Percentiles rank a stretch among this genome's conserved stretches.
phyloP scores from a whole-genome alignment of 1,140 invertebrate species.

The Parapsyche elsis region DNA sequence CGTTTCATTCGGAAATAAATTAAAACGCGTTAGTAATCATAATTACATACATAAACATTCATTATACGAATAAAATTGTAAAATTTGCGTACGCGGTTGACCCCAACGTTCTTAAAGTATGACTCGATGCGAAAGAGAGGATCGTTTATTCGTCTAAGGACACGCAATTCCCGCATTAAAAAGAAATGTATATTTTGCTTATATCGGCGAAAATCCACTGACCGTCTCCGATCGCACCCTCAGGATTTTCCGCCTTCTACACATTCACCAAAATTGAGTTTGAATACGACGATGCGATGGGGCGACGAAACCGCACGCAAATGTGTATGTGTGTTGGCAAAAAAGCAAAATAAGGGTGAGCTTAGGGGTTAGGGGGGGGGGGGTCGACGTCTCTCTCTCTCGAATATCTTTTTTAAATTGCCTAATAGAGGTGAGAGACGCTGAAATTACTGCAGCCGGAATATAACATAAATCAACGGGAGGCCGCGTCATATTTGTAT shows the following conservation, averaged over 20 bases:
- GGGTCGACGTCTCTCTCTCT: background rate
- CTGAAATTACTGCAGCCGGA: conserved; percentile 40
- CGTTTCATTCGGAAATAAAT: no score
- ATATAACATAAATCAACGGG: conserved; percentile 50
- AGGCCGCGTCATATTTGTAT: conserved; percentile 51
- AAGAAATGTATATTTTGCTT: conserved; percentile 8
- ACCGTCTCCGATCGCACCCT: conserved; percentile 26
- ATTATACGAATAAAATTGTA: no score
- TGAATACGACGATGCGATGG: conserved; percentile 19
- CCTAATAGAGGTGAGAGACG: conserved; percentile 32
- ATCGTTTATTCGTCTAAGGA: no score
- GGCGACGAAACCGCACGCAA: conserved; percentile 20
- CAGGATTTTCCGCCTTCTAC: conserved; percentile 26
- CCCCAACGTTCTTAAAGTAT: no score
- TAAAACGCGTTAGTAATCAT: no score
- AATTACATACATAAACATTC: no score
- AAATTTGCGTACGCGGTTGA: no score
- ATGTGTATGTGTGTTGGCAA: background rate
- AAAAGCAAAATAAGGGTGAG: conserved; percentile 13
- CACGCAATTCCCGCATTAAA: no score
- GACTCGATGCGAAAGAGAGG: no score
- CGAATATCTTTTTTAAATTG: conserved; percentile 41
- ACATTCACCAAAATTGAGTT: conserved; percentile 28
- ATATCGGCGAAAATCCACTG: conserved; percentile 25
- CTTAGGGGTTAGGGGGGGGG: background rate